Percentiles rank a stretch among this genome's conserved stretches.
Evolutionary conservation across 2,113 vertebrate genomes (phyloP).

Genomic region (Cyanocitta stelleri): DNA sequence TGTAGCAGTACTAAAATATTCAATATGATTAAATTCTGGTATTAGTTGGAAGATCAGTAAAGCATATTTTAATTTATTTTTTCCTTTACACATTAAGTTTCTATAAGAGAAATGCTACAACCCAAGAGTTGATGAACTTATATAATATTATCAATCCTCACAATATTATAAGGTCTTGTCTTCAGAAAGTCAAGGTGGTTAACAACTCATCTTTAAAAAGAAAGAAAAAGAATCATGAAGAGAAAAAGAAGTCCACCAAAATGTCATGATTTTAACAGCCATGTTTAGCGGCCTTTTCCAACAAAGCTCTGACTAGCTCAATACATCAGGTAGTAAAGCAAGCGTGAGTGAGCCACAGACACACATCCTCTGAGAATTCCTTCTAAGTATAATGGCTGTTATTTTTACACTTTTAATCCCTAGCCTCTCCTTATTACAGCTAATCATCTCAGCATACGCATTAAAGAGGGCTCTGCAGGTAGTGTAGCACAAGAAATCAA

Average conservation of each 20-base stretch:
- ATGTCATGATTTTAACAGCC: background rate
- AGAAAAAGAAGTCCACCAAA: background rate
- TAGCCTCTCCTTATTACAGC: background rate
- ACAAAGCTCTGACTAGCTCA: background rate
- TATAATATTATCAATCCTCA: background rate
- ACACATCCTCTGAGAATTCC: background rate
- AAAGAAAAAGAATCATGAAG: background rate
- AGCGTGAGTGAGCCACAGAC: background rate
- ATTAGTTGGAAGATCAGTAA: background rate
- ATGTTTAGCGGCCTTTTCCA: background rate
- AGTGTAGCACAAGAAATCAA: background rate
- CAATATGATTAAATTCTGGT: background rate
- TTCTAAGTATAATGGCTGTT: conserved; percentile 23
- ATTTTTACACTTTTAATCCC: conserved; percentile 56
- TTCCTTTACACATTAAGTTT: background rate
- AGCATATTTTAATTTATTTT: background rate
- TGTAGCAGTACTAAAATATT: background rate
- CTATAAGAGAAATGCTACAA: background rate
- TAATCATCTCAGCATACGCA: conserved; percentile 4
- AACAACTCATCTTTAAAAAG: background rate
- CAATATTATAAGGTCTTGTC: background rate
- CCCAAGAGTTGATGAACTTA: background rate
- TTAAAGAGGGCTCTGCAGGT: background rate
- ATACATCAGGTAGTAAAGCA: background rate
- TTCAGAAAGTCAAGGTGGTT: background rate